Percentiles rank a stretch among this genome's conserved stretches.
phyloP scores from a whole-genome alignment of 2,888 invertebrate species.

The Caenorhabditis afra region DNA sequence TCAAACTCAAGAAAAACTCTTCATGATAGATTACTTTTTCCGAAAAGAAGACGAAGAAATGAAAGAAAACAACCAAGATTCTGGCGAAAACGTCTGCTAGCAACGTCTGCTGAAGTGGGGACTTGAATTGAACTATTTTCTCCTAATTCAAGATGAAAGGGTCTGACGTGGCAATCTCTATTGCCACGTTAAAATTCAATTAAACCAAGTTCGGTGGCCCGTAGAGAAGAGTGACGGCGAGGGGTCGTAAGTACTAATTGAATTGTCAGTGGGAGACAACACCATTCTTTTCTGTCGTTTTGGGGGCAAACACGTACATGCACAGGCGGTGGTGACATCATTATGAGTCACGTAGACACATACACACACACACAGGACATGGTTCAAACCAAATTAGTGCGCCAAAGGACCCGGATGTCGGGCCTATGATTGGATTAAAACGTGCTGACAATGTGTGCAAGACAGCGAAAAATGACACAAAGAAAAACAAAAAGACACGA shows the following conservation, averaged over 20 bases:
- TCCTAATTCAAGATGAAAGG: neutral
- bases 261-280: conserved; percentile 41
- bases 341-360: conserved; percentile 37
- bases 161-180: neutral
- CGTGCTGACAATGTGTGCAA: conserved; percentile 5
- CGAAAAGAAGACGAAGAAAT: conserved; percentile 28
- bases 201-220: conserved; percentile 50
- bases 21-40: conserved; percentile 55
- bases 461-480: neutral
- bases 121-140: neutral
- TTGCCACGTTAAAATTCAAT: conserved; percentile 22
- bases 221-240: conserved; percentile 29
- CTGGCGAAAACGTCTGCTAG: conserved; percentile 4
- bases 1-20: conserved; percentile 50
- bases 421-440: conserved; percentile 27
- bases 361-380: conserved; percentile 19
- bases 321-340: conserved; percentile 39
- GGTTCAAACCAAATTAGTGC: conserved; percentile 45
- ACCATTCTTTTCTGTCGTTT: conserved; percentile 26
- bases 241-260: conserved; percentile 53
- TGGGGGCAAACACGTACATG: conserved; percentile 15
- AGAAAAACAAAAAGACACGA: neutral
- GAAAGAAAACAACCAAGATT: conserved; percentile 31
- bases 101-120: neutral
- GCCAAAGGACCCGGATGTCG: conserved; percentile 17